Evolutionary conservation across 2,797 vertebrate genomes (phyloP), one percentile per base, ranked within the genome.

Genomic region (Enteromius anoplus): DNA sequence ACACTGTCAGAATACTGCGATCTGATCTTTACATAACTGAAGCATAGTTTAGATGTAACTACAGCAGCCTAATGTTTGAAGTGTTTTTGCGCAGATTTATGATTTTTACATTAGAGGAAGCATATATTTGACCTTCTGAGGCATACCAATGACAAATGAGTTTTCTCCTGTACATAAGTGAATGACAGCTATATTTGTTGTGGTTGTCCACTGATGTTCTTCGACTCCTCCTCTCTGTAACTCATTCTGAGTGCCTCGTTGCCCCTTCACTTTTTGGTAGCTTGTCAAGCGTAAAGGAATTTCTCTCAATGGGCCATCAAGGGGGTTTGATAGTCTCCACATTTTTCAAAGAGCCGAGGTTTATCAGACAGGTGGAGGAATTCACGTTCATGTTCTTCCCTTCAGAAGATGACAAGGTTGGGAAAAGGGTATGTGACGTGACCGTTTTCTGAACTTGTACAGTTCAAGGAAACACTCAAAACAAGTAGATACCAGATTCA

Each of bases 231-330:
- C 26, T 75, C n/a, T 2, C 11, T 49, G 21, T 81, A 32, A 87
- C 83, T 89, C 68, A 88, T 72, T 72, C 83, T 82, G 62, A 82
- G 12, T 58, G 19, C 47, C 12, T 6, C 10, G 21, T 75, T 26
- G 47, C 9, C 37, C 53, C 34, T 64, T 82, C 32, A 69, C 34
- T 73, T 37, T 78, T 72, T 78, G 64, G 58, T 78, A 51, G 66
- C 58, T 32, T 82, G 66, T 85, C 84, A 65, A 49, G 5, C 21
- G 19, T 34, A 49, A 12, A 64, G 66, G n/a, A 71, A 55, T 65
- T 81, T 82, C 40, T 45, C 29, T 81, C n/a, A 77, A 2, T 71
- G 55, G 66, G 37, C 26, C 45, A 53, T 45, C 11, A 51, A 55
- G 58, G 69, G n/a, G 19, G 42, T 71, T 69, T 70, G 51, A 81